Evolutionary conservation across 2,797 vertebrate genomes (phyloP), one percentile per base, ranked within the genome.

Genomic region (Takifugu rubripes): DNA sequence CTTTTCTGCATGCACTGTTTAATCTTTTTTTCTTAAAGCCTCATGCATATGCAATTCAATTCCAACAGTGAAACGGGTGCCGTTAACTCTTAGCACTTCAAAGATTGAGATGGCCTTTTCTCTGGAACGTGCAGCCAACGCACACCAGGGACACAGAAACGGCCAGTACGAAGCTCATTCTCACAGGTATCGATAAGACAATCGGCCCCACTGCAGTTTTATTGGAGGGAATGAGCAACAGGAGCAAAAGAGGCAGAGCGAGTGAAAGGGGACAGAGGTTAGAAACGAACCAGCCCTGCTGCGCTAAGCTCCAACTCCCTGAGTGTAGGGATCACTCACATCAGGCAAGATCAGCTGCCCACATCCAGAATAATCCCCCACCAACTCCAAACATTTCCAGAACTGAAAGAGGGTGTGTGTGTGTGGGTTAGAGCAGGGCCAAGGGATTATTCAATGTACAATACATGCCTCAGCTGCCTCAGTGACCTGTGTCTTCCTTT

Each of bases 291-390:
- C 63, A 65, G 68, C 65, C 51, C 68, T 21, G 67, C 53, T 53
- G 74, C 66, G 77, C 4, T 14, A 62, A 78, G 47, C 69, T 64
- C 63, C 71, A 69, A 56, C 59, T 68, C 75, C 71, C 55, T 45
- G 72, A 68, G 72, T 68, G 58, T 57, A 66, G 57, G 72, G 72
- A 85, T 85, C 82, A 72, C 65, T 56, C 67, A 59, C 49, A 48
- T 56, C 72, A 68, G 71, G 63, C 64, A 58, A 76, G 78, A 83
- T 84, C 80, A 82, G 68, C 74, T 75, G 21, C 75, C 75, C 67
- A 79, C 72, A 84, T 78, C 77, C 82, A 63, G 14, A 54, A 67
- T 85, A 77, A 85, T 88, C 79, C 81, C 64, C 4, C 27, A 55
- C 67, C 65, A 67, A 61, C 72, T 10, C 3, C 27, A 43, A 74